A percentile compares a stretch with the other conserved stretches of the same genome.
phyloP scores from a whole-genome alignment of 2,797 vertebrate species.

The Apogon talboti region DNA sequence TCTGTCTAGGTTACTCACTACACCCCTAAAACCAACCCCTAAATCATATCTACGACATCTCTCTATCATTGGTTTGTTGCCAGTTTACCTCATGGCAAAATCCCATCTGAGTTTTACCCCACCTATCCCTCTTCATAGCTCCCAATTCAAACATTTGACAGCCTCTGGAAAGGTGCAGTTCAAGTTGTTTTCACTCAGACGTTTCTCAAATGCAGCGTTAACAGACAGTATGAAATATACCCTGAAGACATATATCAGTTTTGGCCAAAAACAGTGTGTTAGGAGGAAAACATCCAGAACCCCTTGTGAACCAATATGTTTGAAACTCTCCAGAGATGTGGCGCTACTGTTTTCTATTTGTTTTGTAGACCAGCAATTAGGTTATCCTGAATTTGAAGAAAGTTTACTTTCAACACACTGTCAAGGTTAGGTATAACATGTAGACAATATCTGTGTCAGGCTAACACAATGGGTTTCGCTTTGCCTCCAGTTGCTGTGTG shows the following conservation, averaged over 20 bases:
- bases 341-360: constrained; percentile 31
- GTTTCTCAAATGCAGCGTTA: constrained; percentile 75
- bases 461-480: constrained; percentile 22
- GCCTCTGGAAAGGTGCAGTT: constrained; percentile 79
- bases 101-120: constrained; percentile 74
- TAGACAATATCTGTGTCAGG: neutral
- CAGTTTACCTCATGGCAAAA: constrained; percentile 80
- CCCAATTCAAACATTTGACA: constrained; percentile 77
- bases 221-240: constrained; percentile 72
- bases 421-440: constrained; percentile 30
- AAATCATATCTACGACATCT: constrained; percentile 79
- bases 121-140: constrained; percentile 70
- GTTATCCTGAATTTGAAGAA: constrained; percentile 40
- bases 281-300: constrained; percentile 65
- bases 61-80: constrained; percentile 80
- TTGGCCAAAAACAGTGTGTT: constrained; percentile 76
- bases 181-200: constrained; percentile 74
- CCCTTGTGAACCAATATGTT: constrained; percentile 65
- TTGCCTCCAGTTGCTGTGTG: constrained; percentile 1
- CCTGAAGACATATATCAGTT: constrained; percentile 75
- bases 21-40: constrained; percentile 76
- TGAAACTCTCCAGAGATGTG: constrained; percentile 54
- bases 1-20: constrained; percentile 74
- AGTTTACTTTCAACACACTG: constrained; percentile 32
- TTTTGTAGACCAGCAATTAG: constrained; percentile 50